Conservation (phyloP, 2,888 invertebrate genomes). For the Vandiemenella viatica region DNA sequence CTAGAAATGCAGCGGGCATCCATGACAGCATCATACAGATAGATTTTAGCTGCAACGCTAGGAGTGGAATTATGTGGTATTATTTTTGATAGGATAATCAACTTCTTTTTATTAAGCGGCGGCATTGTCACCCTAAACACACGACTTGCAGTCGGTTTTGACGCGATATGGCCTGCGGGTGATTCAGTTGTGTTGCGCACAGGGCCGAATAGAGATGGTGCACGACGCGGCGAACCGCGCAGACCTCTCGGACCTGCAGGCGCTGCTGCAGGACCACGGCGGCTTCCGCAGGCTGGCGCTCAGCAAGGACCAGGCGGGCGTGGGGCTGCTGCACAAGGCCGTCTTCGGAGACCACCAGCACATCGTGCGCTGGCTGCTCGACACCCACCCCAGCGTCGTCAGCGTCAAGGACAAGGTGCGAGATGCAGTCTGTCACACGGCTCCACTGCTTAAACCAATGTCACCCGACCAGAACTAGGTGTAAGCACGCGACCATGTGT, state of each 20-base stretch:
- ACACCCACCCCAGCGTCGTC: slow-evolving; percentile 48
- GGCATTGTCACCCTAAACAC: too few species aligned
- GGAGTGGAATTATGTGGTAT: too few species aligned
- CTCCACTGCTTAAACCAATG: too few species aligned
- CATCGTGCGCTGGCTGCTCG: slow-evolving; percentile 54
- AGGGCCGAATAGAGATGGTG: slow-evolving; percentile 57
- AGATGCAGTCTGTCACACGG: too few species aligned
- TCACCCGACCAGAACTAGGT: not conserved
- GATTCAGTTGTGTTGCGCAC: too few species aligned
- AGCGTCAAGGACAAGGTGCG: slow-evolving; percentile 55
- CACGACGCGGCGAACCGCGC: slow-evolving; percentile 63
- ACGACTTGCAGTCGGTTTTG: too few species aligned
- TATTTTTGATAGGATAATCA: too few species aligned
- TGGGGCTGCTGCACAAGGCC: slow-evolving; percentile 64
- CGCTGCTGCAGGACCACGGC: slow-evolving; percentile 24
- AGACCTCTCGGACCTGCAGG: slow-evolving; percentile 38
- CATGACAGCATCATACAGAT: too few species aligned
- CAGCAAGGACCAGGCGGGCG: slow-evolving; percentile 53
- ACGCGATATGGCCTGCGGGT: too few species aligned
- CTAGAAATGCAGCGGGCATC: too few species aligned
- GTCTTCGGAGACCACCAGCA: slow-evolving; percentile 57
- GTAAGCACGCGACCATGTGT: not conserved
- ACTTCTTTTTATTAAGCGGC: too few species aligned
- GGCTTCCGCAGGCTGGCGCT: slow-evolving; percentile 37
- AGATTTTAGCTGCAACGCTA: too few species aligned